Conservation (phyloP, 1,140 invertebrate genomes). For the Drosophila kepulauana region DNA sequence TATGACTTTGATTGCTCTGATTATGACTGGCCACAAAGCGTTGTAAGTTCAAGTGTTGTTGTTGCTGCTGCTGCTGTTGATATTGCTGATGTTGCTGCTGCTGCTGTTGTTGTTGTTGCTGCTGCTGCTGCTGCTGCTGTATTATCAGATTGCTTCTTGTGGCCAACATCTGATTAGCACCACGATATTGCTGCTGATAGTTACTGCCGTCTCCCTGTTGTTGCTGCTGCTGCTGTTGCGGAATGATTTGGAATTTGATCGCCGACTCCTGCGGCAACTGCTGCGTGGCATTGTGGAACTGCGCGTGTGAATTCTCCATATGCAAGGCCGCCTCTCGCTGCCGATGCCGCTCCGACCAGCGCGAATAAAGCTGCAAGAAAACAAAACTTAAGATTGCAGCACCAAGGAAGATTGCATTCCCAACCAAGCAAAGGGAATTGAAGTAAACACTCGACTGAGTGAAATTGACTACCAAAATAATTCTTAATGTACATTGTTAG, state of each 20-base stretch:
- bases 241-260: conserved; percentile 85
- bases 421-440: neutral
- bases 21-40: conserved; percentile 74
- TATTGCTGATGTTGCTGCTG: conserved; percentile 62
- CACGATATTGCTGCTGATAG: conserved; percentile 78
- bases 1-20: conserved; percentile 59
- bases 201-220: conserved; percentile 60
- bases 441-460: no score
- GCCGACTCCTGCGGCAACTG: conserved; percentile 76
- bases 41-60: conserved; percentile 75
- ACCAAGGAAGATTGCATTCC: neutral
- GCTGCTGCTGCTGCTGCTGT: conserved; percentile 71
- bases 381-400: neutral
- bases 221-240: conserved; percentile 73
- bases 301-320: conserved; percentile 64
- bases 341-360: conserved; percentile 77
- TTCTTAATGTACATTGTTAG: no score
- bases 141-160: conserved; percentile 77
- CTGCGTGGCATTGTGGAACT: conserved; percentile 76
- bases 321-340: conserved; percentile 57
- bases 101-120: conserved; percentile 68
- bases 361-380: conserved; percentile 70
- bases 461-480: neutral
- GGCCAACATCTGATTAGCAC: conserved; percentile 72
- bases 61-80: conserved; percentile 51